Conservation (phyloP, 2,797 vertebrate genomes). For the Ctenosaura bakeri region DNA sequence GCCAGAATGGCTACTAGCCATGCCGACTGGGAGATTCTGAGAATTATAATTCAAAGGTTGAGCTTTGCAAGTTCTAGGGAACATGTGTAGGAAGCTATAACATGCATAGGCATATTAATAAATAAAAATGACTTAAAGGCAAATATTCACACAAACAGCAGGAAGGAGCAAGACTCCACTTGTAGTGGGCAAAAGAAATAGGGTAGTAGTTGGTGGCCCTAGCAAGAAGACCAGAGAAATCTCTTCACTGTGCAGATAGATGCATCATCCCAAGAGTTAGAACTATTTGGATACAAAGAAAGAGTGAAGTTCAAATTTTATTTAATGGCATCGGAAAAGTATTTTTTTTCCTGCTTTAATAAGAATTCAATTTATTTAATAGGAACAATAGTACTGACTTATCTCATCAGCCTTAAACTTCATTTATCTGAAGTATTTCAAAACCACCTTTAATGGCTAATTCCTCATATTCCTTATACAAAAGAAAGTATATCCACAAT, state of each 20-base stretch:
- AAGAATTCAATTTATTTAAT: background rate
- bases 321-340: background rate
- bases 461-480: background rate
- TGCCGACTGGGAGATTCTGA: too few relatives aligned
- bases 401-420: background rate
- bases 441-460: background rate
- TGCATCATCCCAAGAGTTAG: background rate
- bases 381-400: too few relatives aligned
- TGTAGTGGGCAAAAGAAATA: background rate
- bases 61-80: too few relatives aligned
- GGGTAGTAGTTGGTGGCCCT: background rate
- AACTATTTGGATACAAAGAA: background rate
- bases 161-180: background rate
- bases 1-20: too few relatives aligned
- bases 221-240: background rate
- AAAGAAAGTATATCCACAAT: background rate
- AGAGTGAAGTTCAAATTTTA: background rate
- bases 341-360: background rate
- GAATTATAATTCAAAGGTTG: too few relatives aligned
- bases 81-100: background rate
- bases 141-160: background rate
- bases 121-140: background rate
- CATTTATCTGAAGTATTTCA: background rate
- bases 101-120: background rate
- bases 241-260: background rate